Percentiles rank a stretch among this genome's conserved stretches.
Conservation (phyloP, 2,113 vertebrate genomes). For the Tichodroma muraria region DNA sequence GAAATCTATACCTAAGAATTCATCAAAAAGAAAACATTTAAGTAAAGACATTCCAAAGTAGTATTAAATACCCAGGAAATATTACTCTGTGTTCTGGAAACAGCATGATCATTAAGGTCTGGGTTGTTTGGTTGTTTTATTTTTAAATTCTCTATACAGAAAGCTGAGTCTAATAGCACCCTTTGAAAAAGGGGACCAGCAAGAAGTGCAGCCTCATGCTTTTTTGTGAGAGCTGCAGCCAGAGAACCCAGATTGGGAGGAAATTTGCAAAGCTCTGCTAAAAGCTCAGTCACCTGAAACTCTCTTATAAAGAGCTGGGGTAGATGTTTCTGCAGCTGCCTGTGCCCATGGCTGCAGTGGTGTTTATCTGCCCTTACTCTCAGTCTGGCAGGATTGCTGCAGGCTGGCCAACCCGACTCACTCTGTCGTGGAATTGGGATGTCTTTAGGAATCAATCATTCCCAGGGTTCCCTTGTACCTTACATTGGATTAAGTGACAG, state of each 20-base stretch:
- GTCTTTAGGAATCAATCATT: neutral
- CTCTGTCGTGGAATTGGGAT: neutral
- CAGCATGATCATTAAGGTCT: neutral
- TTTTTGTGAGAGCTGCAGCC: neutral
- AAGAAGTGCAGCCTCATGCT: neutral
- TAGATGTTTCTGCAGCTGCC: neutral
- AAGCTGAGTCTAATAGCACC: neutral
- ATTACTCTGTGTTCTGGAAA: neutral
- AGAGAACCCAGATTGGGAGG: neutral
- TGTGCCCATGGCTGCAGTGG: neutral
- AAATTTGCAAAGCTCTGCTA: neutral
- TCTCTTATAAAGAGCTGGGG: neutral
- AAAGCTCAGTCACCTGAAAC: constrained; percentile 21
- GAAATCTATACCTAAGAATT: neutral
- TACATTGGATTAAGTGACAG: neutral
- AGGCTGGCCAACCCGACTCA: neutral
- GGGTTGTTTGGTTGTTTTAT: neutral
- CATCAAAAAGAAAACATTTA: neutral
- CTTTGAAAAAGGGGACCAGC: neutral
- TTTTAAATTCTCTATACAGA: neutral
- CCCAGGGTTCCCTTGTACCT: neutral
- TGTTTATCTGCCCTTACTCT: neutral
- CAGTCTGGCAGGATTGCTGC: neutral
- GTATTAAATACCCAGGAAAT: neutral
- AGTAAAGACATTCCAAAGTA: neutral